phyloP scores from a whole-genome alignment of 2,113 vertebrate species.

The Pterocles gutturalis region DNA sequence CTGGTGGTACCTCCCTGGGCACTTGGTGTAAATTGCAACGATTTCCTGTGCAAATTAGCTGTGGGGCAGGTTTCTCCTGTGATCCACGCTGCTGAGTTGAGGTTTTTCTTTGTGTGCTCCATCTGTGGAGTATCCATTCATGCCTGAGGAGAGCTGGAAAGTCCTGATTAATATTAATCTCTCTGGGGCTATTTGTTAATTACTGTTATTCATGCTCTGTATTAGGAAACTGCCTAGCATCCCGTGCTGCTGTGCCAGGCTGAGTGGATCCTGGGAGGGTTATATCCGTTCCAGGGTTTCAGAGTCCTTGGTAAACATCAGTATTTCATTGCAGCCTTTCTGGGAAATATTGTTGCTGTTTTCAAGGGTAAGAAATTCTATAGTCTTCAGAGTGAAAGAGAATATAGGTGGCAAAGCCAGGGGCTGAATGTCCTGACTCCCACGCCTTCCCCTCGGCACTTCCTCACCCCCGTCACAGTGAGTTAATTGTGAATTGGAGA shows the following conservation, averaged over 20 bases:
- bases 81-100: accelerated
- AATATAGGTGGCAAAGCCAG: neutral
- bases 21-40: accelerated
- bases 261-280: neutral
- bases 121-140: neutral
- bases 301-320: neutral
- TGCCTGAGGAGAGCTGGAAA: neutral
- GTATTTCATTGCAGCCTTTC: neutral
- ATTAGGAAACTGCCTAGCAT: neutral
- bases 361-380: neutral
- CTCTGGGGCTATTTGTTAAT: conserved; percentile 18
- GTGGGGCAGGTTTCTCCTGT: neutral
- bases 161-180: neutral
- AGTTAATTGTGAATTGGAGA: neutral
- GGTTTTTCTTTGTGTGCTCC: neutral
- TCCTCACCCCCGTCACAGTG: neutral
- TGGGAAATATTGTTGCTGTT: conserved; percentile 1
- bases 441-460: neutral
- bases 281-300: neutral
- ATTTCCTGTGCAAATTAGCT: neutral
- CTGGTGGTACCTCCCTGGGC: neutral
- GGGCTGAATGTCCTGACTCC: conserved; percentile 24
- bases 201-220: neutral
- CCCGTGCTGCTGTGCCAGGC: neutral
- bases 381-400: neutral